Evolutionary conservation across 2,888 invertebrate species (phyloP), one percentile per base, ranked within the genome.

Genomic region (Drosophila gaucha): DNA sequence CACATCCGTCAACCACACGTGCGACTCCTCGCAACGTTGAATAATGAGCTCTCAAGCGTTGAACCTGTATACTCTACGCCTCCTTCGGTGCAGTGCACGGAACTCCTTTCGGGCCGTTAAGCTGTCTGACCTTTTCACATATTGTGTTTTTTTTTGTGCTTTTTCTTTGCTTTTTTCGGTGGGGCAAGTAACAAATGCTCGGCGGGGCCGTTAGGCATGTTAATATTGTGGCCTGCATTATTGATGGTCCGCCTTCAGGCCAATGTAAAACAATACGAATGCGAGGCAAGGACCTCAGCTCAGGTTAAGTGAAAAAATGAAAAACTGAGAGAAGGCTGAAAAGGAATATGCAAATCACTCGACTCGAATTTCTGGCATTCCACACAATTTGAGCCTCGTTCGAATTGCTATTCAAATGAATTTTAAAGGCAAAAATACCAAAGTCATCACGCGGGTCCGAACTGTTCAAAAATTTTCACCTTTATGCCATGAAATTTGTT

Each of bases 261-360:
- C 24, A 38, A 55, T 44, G 43, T 38, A 33, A 52, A 70, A 64
- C 50, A 59, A 59, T 58, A 33, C 20, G 49, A 43, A 24, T 39
- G 31, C 38, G 12, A 39, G 51, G 22, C 58, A 22, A 47, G 31
- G 49, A 66, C 49, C 47, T 55, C 39, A 6, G 2, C 26, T 20
- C 31, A n/a, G 16, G 26, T 46, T 41, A 41, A 65, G 31, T 51
- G 28, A 50, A 62, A n/a, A 30, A n/a, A n/a, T n/a, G n/a, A n/a
- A 18, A 31, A 22, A 14, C n/a, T 6, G 38, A 57, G 49, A 38
- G n/a, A n/a, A n/a, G n/a, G n/a, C n/a, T n/a, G n/a, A n/a, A n/a
- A n/a, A n/a, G 30, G 62, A 77, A 72, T 59, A 87, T 82, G 86
- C 75, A 85, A 82, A 87, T 87, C 71, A 70, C 55, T 58, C 36